Conservation (phyloP, 2,888 invertebrate species). For the Amiota minor region DNA sequence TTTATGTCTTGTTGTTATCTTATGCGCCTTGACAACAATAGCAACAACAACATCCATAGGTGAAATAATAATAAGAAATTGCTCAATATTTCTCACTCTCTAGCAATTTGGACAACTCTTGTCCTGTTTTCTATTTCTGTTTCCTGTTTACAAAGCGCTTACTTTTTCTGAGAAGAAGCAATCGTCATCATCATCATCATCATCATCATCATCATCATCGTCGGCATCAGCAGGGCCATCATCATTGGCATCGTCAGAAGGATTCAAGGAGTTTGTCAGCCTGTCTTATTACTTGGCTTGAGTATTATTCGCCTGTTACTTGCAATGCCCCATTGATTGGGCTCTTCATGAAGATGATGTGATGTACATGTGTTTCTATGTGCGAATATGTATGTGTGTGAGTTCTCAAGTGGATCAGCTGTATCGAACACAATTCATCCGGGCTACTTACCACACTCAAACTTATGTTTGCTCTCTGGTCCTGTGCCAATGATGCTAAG, state of each 20-base stretch:
- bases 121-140: background rate
- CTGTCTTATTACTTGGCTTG: background rate
- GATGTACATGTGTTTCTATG: background rate
- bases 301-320: constrained; percentile 8
- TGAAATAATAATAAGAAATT: too few relatives aligned
- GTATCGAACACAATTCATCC: constrained; percentile 55
- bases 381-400: background rate
- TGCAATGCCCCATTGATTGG: constrained; percentile 4
- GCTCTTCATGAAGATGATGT: background rate
- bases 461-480: constrained; percentile 13
- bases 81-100: too few relatives aligned
- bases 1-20: background rate
- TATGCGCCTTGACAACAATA: too few relatives aligned
- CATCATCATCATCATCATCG: too few relatives aligned
- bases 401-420: constrained; percentile 46
- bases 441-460: constrained; percentile 50
- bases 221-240: too few relatives aligned
- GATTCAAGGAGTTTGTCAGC: background rate
- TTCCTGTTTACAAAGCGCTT: constrained; percentile 9
- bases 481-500: constrained; percentile 35
- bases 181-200: too few relatives aligned
- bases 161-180: background rate
- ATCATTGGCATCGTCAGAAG: too few relatives aligned
- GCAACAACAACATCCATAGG: too few relatives aligned
- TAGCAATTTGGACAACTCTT: background rate